Percentiles rank a stretch among this genome's conserved stretches.
phyloP scores from a whole-genome alignment of 2,113 vertebrate genomes.

The Caloenas nicobarica region DNA sequence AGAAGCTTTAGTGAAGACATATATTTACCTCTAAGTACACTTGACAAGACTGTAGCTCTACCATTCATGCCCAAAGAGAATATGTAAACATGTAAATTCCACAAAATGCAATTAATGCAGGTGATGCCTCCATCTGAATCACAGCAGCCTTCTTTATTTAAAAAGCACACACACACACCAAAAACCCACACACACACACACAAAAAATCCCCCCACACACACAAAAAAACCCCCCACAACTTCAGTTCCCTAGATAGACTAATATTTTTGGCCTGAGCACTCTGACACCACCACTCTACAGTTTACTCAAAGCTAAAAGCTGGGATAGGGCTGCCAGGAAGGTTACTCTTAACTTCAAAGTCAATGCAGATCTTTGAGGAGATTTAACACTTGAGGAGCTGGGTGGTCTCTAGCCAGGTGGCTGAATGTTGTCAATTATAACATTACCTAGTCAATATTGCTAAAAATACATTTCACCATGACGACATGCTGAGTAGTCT shows the following conservation, averaged over 20 bases:
- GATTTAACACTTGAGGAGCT: neutral
- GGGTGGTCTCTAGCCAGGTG: neutral
- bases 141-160: neutral
- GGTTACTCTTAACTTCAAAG: neutral
- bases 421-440: neutral
- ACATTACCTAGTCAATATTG: neutral
- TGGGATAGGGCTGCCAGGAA: neutral
- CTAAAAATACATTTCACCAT: neutral
- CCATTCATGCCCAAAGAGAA: neutral
- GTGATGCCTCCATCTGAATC: neutral
- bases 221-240: too few relatives aligned
- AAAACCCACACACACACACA: too few relatives aligned
- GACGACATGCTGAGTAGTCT: neutral
- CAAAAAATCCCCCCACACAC: too few relatives aligned
- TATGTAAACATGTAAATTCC: neutral
- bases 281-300: neutral
- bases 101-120: neutral
- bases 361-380: neutral
- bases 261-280: neutral
- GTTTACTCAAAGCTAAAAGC: neutral
- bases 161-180: neutral
- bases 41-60: neutral
- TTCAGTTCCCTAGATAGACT: neutral
- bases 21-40: neutral
- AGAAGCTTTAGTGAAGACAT: neutral